Evolutionary conservation across 37 sponge, comb jelly and placozoan genomes (phyloP).

Genomic region (Corticium candelabrum): DNA sequence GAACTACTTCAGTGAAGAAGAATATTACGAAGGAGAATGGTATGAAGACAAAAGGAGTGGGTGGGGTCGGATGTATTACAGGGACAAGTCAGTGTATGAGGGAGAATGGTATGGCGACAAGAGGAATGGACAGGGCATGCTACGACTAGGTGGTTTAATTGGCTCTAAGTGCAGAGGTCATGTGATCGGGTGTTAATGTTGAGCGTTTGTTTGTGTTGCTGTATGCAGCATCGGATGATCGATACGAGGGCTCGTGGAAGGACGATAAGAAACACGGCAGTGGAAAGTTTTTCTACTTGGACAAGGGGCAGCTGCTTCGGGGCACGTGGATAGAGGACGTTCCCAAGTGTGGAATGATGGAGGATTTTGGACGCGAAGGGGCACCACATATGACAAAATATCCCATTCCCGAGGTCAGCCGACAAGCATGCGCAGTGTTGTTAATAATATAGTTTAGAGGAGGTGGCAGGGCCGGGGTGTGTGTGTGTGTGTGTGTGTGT

Average conservation of each 20-base stretch:
- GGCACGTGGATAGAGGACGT: conserved; percentile 83
- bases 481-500: no score
- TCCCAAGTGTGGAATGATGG: conserved; percentile 79
- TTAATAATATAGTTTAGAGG: no score
- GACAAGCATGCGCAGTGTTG: no score
- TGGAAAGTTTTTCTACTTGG: conserved; percentile 67
- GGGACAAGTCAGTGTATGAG: conserved; percentile 91
- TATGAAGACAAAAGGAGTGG: conserved; percentile 78
- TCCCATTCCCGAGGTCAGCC: conserved; percentile 79
- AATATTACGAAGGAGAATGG: conserved; percentile 99
- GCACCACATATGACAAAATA: conserved; percentile 74
- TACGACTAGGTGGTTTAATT: conserved; percentile 43
- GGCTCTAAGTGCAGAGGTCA: not conserved
- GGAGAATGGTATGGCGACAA: conserved; percentile 89
- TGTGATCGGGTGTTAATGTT: not conserved
- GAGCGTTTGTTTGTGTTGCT: not conserved
- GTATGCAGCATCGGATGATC: not conserved
- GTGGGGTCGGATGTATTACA: conserved; percentile 90
- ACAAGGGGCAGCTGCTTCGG: conserved; percentile 81
- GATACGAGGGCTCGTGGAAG: conserved; percentile 9
- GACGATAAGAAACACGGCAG: conserved; percentile 66
- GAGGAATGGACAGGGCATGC: conserved; percentile 64
- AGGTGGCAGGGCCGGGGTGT: no score
- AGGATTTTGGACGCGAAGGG: conserved; percentile 52
- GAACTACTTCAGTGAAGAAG: conserved; percentile 51